Percentiles rank a stretch among this genome's conserved stretches.
Conservation (phyloP, 2,113 vertebrate genomes). For the Tyrannus savana region DNA sequence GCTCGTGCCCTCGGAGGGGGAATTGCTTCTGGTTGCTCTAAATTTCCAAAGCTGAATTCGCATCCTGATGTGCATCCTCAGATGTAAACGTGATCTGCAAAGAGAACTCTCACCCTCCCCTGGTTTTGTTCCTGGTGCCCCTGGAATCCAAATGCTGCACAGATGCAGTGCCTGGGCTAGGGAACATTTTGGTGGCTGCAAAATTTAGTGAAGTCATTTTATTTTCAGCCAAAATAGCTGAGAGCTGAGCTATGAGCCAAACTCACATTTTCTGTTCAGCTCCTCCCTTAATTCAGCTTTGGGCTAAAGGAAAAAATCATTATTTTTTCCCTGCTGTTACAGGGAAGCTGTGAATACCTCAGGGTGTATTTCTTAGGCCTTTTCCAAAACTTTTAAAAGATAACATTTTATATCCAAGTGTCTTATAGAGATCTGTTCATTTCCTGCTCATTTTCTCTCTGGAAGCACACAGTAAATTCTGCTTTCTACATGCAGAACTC, state of each 20-base stretch:
- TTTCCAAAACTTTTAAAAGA: neutral
- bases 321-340: neutral
- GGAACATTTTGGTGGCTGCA: neutral
- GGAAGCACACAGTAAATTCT: neutral
- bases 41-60: neutral
- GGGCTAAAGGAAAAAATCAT: neutral
- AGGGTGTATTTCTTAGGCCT: neutral
- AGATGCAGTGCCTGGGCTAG: neutral
- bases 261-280: neutral
- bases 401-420: neutral
- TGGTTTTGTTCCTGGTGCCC: neutral
- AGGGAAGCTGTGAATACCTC: neutral
- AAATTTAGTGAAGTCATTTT: neutral
- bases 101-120: neutral
- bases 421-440: neutral
- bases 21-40: neutral
- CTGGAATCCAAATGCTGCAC: neutral
- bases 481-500: neutral
- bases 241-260: neutral
- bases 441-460: neutral
- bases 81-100: neutral
- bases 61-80: neutral
- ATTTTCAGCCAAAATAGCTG: neutral
- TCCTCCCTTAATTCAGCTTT: neutral
- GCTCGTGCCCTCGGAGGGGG: neutral